phyloP scores from a whole-genome alignment of 53 echinoderm and acorn worm species.

The Apostichopus leukothele region DNA sequence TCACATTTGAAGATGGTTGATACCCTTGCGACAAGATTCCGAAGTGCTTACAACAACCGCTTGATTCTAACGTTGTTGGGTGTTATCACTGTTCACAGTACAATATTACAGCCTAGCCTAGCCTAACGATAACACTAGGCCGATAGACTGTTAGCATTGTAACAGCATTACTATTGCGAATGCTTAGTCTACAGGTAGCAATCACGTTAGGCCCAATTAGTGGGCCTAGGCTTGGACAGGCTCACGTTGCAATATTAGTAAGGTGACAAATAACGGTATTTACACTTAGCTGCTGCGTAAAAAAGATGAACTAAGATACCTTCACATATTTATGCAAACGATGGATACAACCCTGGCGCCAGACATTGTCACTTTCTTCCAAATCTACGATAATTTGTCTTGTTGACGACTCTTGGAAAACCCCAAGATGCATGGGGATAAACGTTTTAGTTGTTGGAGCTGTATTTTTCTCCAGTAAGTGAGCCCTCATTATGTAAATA shows the following conservation, averaged over 20 bases:
- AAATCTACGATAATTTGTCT: neutral
- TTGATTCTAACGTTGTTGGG: too few relatives aligned
- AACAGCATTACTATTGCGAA: too few relatives aligned
- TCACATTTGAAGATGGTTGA: too few relatives aligned
- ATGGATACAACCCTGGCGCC: neutral
- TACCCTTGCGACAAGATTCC: too few relatives aligned
- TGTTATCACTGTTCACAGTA: too few relatives aligned
- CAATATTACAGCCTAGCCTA: too few relatives aligned
- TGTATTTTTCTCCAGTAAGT: constrained; percentile 32
- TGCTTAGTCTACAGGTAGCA: too few relatives aligned
- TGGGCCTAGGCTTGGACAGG: neutral
- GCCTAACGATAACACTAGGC: too few relatives aligned
- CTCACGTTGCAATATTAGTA: neutral
- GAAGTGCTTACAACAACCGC: too few relatives aligned
- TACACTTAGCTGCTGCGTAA: neutral
- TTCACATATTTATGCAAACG: neutral
- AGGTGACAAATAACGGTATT: neutral
- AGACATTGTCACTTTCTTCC: neutral
- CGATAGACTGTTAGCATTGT: too few relatives aligned
- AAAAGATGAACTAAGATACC: neutral
- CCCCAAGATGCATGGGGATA: neutral
- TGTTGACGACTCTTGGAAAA: too few relatives aligned
- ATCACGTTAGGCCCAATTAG: neutral
- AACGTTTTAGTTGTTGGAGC: constrained; percentile 14
- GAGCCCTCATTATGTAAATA: constrained; percentile 16